A percentile compares a stretch with the other conserved stretches of the same genome.
Evolutionary conservation across 2,888 invertebrate genomes (phyloP).

Genomic region (Chloromyia formosa): DNA sequence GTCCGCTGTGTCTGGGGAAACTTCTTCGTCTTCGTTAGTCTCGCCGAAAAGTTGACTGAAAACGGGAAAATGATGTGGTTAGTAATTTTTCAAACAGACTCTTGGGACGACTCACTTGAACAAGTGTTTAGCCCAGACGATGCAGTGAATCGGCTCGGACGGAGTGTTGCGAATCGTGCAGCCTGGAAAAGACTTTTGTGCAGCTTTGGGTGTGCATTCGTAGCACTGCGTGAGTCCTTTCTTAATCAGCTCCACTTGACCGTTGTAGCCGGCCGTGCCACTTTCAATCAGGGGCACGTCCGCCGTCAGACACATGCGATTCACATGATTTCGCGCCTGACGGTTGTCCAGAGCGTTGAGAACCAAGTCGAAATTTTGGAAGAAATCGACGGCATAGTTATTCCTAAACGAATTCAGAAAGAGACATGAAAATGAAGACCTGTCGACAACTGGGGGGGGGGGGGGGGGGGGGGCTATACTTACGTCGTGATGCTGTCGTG

Average conservation of each 20-base stretch:
- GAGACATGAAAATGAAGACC: conserved; percentile 59
- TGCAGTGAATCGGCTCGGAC: conserved; percentile 98
- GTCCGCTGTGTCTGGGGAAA: conserved; percentile 96
- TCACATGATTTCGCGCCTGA: conserved; percentile 97
- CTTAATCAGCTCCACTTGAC: conserved; percentile 91
- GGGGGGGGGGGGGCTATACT: conserved; percentile 55
- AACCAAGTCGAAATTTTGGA: conserved; percentile 89
- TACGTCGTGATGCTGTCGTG: conserved; percentile 94
- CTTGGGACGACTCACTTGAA: conserved; percentile 78
- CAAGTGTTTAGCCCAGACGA: conserved; percentile 99
- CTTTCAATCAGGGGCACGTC: conserved; percentile 95
- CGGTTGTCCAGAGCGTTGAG: conserved; percentile 97
- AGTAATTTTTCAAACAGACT: conserved; percentile 37
- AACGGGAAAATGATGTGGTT: conserved; percentile 49
- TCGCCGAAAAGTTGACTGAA: conserved; percentile 95
- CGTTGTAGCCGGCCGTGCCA: conserved; percentile 96
- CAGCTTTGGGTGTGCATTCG: conserved; percentile 92
- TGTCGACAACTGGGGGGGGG: not conserved
- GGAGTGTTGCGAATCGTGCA: conserved; percentile 99
- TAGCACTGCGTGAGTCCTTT: conserved; percentile 94
- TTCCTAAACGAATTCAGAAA: conserved; percentile 72
- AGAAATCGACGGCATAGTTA: conserved; percentile 90
- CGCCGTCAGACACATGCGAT: conserved; percentile 97
- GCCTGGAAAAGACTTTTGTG: conserved; percentile 93
- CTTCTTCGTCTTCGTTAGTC: conserved; percentile 95